A percentile compares a stretch with the other conserved stretches of the same genome.
These are phyloP conservation scores for Drosophila nigromelanica DNA, from an alignment of 1,140 invertebrate genomes.

Conservation along the genomic window DNA sequence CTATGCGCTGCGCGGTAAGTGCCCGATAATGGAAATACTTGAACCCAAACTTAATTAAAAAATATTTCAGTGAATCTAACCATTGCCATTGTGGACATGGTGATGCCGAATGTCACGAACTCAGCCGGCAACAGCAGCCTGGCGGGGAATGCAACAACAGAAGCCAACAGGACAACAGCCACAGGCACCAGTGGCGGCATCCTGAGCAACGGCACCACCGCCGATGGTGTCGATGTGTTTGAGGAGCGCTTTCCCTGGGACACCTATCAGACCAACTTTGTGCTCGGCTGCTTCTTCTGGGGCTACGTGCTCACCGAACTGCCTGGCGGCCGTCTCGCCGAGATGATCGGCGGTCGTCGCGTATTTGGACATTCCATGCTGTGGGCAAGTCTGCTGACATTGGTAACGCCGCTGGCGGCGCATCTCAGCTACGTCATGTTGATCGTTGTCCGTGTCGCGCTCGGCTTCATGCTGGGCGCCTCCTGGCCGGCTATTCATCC, in stretches of 20 bases:
- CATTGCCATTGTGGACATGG: conserved; percentile 95
- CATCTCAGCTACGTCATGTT: conserved; percentile 86
- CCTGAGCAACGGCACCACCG: conserved; percentile 23
- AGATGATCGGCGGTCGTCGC: conserved; percentile 90
- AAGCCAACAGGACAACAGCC: neutral
- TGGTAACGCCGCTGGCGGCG: conserved; percentile 91
- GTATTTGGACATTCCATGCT: conserved; percentile 94
- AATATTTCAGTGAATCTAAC: conserved; percentile 90
- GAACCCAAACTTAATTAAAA: neutral
- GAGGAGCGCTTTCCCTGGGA: conserved; percentile 88
- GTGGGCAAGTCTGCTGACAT: conserved; percentile 91
- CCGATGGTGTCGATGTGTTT: conserved; percentile 50
- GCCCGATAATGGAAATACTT: neutral
- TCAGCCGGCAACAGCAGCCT: conserved; percentile 53
- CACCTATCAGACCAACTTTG: conserved; percentile 89
- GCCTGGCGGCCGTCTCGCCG: conserved; percentile 93
- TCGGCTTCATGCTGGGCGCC: conserved; percentile 92
- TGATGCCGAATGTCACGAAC: conserved; percentile 84
- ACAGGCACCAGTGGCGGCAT: conserved; percentile 1
- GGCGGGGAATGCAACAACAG: conserved; percentile 61
- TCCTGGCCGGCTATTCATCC: conserved; percentile 96
- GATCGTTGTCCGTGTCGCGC: conserved; percentile 87
- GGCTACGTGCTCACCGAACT: conserved; percentile 93
- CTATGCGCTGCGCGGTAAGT: conserved; percentile 89
- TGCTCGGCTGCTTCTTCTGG: conserved; percentile 95